Conservation (phyloP, 2,113 vertebrate genomes). For the Cynoglossus semilaevis region DNA sequence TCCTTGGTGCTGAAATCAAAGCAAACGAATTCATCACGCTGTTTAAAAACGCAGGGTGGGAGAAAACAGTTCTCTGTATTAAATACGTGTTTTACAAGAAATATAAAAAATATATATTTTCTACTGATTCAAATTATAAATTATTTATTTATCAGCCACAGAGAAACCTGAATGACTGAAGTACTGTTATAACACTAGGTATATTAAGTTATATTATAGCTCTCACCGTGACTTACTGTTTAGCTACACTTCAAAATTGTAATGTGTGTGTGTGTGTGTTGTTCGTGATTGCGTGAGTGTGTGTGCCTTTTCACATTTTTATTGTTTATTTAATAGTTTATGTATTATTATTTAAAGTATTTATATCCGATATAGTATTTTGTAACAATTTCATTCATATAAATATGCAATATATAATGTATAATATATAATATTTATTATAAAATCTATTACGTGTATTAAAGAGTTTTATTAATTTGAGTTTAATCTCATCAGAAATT, state of each 20-base stretch:
- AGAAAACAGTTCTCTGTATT: background rate
- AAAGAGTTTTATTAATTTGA: too few relatives aligned
- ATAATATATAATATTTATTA: too few relatives aligned
- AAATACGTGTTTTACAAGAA: background rate
- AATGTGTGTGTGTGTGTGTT: background rate
- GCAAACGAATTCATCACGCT: constrained; percentile 1
- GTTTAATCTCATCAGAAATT: too few relatives aligned
- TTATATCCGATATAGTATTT: background rate
- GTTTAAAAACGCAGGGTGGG: background rate
- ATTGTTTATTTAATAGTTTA: background rate
- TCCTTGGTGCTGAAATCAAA: constrained; percentile 78
- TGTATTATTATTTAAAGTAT: background rate
- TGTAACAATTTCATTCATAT: background rate
- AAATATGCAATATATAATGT: too few relatives aligned
- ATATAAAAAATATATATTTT: background rate
- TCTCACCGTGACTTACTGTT: too few relatives aligned
- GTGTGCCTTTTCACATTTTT: background rate
- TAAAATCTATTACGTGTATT: too few relatives aligned
- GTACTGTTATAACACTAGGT: too few relatives aligned
- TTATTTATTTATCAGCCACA: too few relatives aligned
- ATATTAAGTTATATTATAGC: too few relatives aligned
- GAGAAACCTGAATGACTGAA: too few relatives aligned
- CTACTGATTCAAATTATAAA: too few relatives aligned
- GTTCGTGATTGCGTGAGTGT: background rate
- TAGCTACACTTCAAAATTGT: too few relatives aligned